Percentiles rank a stretch among this genome's conserved stretches.
phyloP scores from a whole-genome alignment of 2,888 invertebrate genomes.

The Nowickia ferox region DNA sequence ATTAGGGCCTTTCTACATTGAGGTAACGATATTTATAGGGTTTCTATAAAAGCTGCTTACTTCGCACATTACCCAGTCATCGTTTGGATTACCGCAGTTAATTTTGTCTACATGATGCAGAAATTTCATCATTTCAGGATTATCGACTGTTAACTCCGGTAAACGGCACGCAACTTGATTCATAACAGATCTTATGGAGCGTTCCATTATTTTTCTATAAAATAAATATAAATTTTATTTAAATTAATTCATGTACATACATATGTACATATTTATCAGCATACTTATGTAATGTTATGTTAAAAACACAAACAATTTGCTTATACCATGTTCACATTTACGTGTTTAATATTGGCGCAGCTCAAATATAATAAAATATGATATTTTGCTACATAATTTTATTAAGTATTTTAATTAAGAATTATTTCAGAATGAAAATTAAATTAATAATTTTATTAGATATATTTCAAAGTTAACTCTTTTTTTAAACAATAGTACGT shows the following conservation, averaged over 20 bases:
- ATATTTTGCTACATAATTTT: too few relatives aligned
- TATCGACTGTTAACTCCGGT: conserved; percentile 87
- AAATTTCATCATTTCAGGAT: conserved; percentile 90
- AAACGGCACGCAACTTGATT: conserved; percentile 86
- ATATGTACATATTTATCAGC: not conserved
- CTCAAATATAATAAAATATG: too few relatives aligned
- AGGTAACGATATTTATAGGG: too few relatives aligned
- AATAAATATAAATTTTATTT: conserved; percentile 13
- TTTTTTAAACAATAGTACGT: too few relatives aligned
- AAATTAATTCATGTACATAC: not conserved
- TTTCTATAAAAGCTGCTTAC: conserved; percentile 82
- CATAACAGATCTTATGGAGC: conserved; percentile 83
- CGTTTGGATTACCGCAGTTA: conserved; percentile 85
- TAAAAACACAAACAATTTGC: not conserved
- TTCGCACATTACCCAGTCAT: conserved; percentile 91
- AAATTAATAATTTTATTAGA: too few relatives aligned
- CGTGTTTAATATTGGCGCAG: too few relatives aligned
- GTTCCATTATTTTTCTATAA: conserved; percentile 83
- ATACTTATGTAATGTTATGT: too few relatives aligned
- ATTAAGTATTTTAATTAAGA: too few relatives aligned
- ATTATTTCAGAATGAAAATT: too few relatives aligned
- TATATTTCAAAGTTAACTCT: too few relatives aligned
- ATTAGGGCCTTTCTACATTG: too few relatives aligned
- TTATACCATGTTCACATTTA: too few relatives aligned
- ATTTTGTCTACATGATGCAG: conserved; percentile 86